Conservation (phyloP, 2,113 vertebrate genomes). For the Lophochroa leadbeateri region DNA sequence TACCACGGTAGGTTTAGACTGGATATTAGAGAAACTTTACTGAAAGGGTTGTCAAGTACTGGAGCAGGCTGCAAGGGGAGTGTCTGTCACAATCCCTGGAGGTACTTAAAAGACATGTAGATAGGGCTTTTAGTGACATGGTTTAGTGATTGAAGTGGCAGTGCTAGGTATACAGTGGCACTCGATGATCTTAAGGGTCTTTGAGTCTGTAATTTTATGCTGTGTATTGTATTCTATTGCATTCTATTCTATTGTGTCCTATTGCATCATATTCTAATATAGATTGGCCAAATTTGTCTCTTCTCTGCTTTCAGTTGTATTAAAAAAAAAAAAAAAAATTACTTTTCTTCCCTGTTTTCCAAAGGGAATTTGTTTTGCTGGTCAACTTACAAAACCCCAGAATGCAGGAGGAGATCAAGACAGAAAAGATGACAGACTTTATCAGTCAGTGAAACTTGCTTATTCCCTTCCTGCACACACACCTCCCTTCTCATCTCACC, state of each 20-base stretch:
- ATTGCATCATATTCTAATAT: not conserved
- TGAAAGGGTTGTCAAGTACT: no score
- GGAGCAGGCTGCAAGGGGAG: no score
- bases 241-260: not conserved
- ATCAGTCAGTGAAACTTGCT: not conserved
- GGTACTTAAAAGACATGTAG: no score
- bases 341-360: not conserved
- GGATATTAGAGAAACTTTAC: no score
- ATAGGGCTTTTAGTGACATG: no score
- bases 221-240: not conserved
- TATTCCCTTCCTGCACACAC: not conserved
- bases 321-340: not conserved
- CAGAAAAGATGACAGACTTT: not conserved
- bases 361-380: not conserved
- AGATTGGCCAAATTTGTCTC: not conserved
- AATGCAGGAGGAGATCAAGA: not conserved
- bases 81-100: no score
- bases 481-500: not conserved
- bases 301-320: not conserved
- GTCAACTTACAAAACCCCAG: not conserved
- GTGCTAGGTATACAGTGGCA: not conserved
- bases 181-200: not conserved
- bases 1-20: no score
- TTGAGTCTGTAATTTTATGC: not conserved
- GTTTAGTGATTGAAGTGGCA: not conserved